Evolutionary conservation across 2,888 invertebrate genomes (phyloP), one percentile per base, ranked within the genome.

Genomic region (Lasius fuliginosus): DNA sequence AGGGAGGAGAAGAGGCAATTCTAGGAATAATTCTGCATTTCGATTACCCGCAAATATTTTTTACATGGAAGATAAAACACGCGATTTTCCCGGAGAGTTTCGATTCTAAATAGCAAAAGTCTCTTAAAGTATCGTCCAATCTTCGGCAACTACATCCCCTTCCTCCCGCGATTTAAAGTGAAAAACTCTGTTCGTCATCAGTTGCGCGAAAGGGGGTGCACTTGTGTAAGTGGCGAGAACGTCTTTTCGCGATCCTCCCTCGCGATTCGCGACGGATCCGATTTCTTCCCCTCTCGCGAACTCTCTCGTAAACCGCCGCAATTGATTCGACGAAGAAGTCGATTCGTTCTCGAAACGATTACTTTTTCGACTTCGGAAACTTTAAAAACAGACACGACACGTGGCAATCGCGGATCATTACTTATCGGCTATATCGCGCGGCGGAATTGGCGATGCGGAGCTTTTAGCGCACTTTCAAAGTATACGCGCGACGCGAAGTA

Each of bases 171-270:
- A 36, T n/a, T 71, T 46, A 71, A 81, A 81, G 79, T 71, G 69
- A 69, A 81, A 81, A 81, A 81, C 71, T 81, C 79, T 71, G 69
- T 69, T 81, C 69, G 69, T 79, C 69, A 81, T 81, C 40, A 53
- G 76, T 65, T 53, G 56, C 69, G 23, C 23, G 23, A 23, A 23
- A 23, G 23, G 30, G 30, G 46, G 60, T 79, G 49, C 36, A 71
- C 46, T 71, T 60, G 79, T 30, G 8, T 33, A 60, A 79, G 69
- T 79, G 33, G 46, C 71, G 46, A 81, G n/a, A 62, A 62, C 36
- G 42, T 68, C 8, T 27, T 65, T 6, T 33, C 69, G n/a, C 49
- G 18, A 18, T 60, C 15, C n/a, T 46, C 33, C 11, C 33, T 12
- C 60, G 3, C 33, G 60, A 60, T 46, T 67, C 33, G 18, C 11